Conservation (phyloP, 2,888 invertebrate genomes). For the Dolichomitus sp. region DNA sequence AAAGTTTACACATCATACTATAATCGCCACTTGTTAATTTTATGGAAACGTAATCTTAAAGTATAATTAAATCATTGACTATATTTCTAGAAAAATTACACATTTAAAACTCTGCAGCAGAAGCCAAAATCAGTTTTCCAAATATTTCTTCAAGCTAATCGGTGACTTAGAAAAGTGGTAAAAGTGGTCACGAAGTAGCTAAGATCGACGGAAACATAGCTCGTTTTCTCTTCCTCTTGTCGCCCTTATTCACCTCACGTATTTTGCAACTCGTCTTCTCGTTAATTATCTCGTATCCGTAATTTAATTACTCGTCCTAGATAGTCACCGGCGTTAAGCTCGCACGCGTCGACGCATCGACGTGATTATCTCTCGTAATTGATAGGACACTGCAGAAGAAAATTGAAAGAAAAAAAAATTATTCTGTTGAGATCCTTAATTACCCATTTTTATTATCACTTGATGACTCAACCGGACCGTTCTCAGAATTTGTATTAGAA, state of each 20-base stretch:
- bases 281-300: conserved; percentile 55
- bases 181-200: background rate
- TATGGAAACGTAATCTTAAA: too few species aligned
- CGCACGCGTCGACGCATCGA: background rate
- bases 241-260: conserved; percentile 35
- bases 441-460: background rate
- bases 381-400: conserved; percentile 11
- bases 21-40: too few species aligned
- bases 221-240: conserved; percentile 43
- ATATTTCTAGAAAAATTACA: too few species aligned
- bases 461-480: background rate
- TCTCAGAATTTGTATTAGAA: background rate
- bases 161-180: background rate
- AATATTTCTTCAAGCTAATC: background rate
- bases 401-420: conserved; percentile 20
- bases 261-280: conserved; percentile 50
- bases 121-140: background rate
- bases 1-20: too few species aligned
- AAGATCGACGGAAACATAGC: conserved; percentile 36
- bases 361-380: conserved; percentile 19
- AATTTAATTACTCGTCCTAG: conserved; percentile 65
- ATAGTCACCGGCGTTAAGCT: conserved; percentile 54
- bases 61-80: too few species aligned
- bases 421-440: background rate
- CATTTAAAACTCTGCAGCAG: too few species aligned